A percentile compares a stretch with the other conserved stretches of the same genome.
These are phyloP conservation scores for Gopherus evgoodei DNA, from an alignment of 2,113 vertebrate species.

Conservation along the genomic window DNA sequence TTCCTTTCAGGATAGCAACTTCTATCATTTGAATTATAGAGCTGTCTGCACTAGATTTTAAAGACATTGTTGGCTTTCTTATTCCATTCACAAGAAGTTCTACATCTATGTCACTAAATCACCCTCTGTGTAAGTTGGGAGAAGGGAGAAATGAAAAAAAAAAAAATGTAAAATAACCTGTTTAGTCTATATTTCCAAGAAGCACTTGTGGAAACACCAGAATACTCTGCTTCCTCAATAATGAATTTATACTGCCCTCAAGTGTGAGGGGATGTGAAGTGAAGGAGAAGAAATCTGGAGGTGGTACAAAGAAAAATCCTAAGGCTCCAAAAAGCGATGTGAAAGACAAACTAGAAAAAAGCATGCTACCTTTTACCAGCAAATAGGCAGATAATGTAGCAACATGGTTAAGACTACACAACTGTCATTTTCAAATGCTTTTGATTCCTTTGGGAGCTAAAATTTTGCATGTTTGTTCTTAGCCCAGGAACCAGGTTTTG, in stretches of 20 bases:
- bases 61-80: background rate
- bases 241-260: slow-evolving; percentile 60
- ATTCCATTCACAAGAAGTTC: background rate
- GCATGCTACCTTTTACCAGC: background rate
- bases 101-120: background rate
- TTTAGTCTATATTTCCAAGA: background rate
- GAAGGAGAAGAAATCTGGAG: slow-evolving; percentile 23
- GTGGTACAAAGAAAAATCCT: background rate
- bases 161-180: background rate
- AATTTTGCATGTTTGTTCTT: slow-evolving; percentile 6
- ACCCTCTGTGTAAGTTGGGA: background rate
- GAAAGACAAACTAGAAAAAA: background rate
- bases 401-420: background rate
- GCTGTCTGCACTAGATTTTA: background rate
- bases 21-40: background rate
- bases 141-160: background rate
- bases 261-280: slow-evolving; percentile 39
- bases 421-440: background rate
- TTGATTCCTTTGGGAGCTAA: background rate
- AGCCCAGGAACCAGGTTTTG: background rate
- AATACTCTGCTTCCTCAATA: background rate
- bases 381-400: background rate
- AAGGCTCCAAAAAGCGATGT: background rate
- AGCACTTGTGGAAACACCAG: background rate
- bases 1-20: slow-evolving; percentile 11